Evolutionary conservation across 2,113 vertebrate species (phyloP).

Genomic region (Kryptolebias marmoratus): DNA sequence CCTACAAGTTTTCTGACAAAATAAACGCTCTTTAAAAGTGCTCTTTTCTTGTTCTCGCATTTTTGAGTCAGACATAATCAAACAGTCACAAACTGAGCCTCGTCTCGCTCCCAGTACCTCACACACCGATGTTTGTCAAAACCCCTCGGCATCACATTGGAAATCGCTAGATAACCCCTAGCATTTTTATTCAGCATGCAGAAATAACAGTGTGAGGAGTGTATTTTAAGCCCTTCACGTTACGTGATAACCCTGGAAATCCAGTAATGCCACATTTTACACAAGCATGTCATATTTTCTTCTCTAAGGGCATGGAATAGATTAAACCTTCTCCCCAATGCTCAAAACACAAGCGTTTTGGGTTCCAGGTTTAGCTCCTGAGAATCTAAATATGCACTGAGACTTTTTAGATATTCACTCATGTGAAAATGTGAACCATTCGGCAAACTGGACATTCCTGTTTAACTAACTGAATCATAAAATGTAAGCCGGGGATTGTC

Average conservation of each 20-base stretch:
- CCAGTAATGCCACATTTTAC: background rate
- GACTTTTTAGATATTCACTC: background rate
- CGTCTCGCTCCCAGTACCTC: conserved; percentile 4
- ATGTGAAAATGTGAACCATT: too few species aligned
- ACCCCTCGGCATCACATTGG: conserved; percentile 3
- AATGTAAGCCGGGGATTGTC: too few species aligned
- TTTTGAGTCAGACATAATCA: background rate
- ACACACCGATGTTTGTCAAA: conserved; percentile 6
- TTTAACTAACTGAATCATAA: too few species aligned
- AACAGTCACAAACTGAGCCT: background rate
- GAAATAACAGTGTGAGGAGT: background rate
- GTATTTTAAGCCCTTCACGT: conserved; percentile 8
- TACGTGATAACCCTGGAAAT: background rate
- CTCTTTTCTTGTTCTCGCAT: background rate
- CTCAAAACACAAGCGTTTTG: background rate
- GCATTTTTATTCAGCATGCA: background rate
- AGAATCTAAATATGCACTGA: background rate
- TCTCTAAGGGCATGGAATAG: background rate
- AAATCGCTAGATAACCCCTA: background rate
- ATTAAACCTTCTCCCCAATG: background rate
- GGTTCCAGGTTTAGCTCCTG: background rate
- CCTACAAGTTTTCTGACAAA: conserved; percentile 22
- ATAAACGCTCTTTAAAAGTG: background rate
- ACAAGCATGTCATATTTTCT: background rate
- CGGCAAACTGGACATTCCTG: too few species aligned